These are phyloP conservation scores for Melopsittacus undulatus DNA, from an alignment of 2,797 vertebrate species.

Conservation along the genomic window DNA sequence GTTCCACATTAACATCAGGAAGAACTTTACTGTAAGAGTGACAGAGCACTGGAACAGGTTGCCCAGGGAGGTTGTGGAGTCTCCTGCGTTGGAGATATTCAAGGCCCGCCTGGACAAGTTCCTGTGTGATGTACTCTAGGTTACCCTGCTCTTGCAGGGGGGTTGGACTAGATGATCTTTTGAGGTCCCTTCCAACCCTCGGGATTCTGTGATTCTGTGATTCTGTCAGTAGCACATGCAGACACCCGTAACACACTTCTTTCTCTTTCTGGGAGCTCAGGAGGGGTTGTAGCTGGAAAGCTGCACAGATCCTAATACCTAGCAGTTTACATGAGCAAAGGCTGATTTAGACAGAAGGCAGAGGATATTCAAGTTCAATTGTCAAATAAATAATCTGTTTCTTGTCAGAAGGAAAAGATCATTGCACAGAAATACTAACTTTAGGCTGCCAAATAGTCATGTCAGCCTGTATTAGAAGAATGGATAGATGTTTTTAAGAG, in stretches of 20 bases:
- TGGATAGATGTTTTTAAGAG: not conserved
- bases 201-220: too few species aligned
- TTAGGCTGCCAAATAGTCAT: not conserved
- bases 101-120: too few species aligned
- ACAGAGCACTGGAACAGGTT: too few species aligned
- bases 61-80: too few species aligned
- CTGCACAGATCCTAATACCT: not conserved
- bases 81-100: too few species aligned
- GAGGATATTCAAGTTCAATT: not conserved
- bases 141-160: too few species aligned
- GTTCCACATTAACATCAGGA: too few species aligned
- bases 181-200: too few species aligned
- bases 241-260: not conserved
- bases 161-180: too few species aligned
- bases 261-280: not conserved
- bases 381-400: not conserved
- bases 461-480: not conserved
- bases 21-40: too few species aligned
- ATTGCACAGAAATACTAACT: not conserved
- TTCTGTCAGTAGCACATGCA: not conserved
- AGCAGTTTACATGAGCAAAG: not conserved
- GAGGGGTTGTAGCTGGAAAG: not conserved
- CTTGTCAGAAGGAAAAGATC: not conserved
- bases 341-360: not conserved
- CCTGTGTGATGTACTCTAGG: too few species aligned